Evolutionary conservation across 2,888 invertebrate species (phyloP), one percentile per base, ranked within the genome.

Genomic region (Phyto melanocephala): DNA sequence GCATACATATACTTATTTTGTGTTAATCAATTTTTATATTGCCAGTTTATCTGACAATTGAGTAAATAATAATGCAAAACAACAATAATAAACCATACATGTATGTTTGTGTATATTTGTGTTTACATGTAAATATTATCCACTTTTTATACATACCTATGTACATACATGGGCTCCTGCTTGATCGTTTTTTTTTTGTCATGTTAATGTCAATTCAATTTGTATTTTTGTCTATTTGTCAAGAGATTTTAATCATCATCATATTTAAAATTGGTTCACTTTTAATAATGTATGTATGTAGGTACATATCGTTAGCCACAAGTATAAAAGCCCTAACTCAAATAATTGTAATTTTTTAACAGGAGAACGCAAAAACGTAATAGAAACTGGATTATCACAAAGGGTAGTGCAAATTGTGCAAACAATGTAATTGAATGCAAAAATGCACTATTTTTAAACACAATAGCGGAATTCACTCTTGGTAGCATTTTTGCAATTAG

Each of bases 121-220:
- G 42, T 42, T 20, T 35, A 33, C 11, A 24, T 37, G 20, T 58
- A 40, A 58, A 56, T 42, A 54, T 28, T 54, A 54, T 13, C 40
- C 54, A 24, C n/a, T n/a, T 54, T 42, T 62, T 35, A 47, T 40
- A 42, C 67, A 79, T 40, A 7, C 50, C 28, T 2, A 40, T 52
- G 52, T 62, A 33, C n/a, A 42, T 74, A 33, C 37, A 28, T 56
- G 6, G 6, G 35, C 24, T 45, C 17, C 13, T 56, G 47, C 17
- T 35, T 70, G 63, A 33, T 70, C 75, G 65, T 65, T 80, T 63
- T n/a, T 56, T 65, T 67, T 75, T 60, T 82, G 79, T 82, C 82
- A 82, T 82, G 79, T 82, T 76, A 82, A 82, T 82, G 82, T 79
- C 82, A 82, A 82, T 71, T 82, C 79, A 79, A 79, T 82, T 79